Evolutionary conservation across 2,888 invertebrate genomes (phyloP), one percentile per base, ranked within the genome.

Genomic region (Pasiphila rectangulata): DNA sequence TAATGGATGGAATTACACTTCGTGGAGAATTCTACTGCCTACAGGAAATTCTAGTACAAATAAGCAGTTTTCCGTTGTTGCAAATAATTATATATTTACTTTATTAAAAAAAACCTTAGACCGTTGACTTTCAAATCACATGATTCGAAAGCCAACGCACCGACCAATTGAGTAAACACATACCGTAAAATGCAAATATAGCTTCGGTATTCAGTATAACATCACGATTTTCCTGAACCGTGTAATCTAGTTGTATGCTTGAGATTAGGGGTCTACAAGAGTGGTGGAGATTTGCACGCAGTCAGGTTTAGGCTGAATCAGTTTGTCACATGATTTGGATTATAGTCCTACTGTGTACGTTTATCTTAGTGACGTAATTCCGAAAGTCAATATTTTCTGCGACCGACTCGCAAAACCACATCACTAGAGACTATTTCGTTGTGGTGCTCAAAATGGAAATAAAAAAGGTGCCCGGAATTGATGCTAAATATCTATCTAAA

Each of bases 161-260:
- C 34, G 46, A 21, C 17, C 46, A 49, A 37, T 38, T 49, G 49
- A 30, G 37, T 43, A 36, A 49, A 49, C 37, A 49, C 37, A 46
- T 9, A 17, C 19, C 24, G 40, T 32, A 30, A 40, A 39, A 30
- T 42, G 17, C 5, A 24, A 47, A 50, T 42, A 17, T 20, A 39
- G 16, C 30, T 17, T 32, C 35, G 34, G 21, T 29, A 46, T 40
- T 9, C 10, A 19, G 25, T 37, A 17, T 37, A 30, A 15, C 15
- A 20, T 24, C 29, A 19, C 32, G 1, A 19, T 19, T 23, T 13
- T 10, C 3, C 1, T 37, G 44, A 45, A 24, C 32, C 9, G 30
- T 32, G 6, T 15, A 1, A 10, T 4, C 4, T 9, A 17, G 19
- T n/a, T 13, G 13, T 30, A 19, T 19, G 9, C 23, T 15, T 6